phyloP scores from a whole-genome alignment of 2,113 vertebrate species.

The Natator depressus region DNA sequence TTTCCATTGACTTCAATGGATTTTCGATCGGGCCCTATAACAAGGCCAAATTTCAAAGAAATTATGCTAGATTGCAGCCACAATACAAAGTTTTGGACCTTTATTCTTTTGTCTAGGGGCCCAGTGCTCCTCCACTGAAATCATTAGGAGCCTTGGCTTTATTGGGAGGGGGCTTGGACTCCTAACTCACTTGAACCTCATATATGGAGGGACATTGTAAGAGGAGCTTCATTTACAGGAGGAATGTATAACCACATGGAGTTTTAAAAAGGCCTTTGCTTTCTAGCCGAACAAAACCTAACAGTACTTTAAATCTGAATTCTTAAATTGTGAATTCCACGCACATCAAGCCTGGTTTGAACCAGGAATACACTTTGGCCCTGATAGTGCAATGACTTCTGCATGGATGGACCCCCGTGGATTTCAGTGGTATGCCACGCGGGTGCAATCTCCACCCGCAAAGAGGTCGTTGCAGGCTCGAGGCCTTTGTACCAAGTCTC shows the following conservation, averaged over 20 bases:
- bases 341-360: not conserved
- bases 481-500: rapidly evolving
- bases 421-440: not conserved
- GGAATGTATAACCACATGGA: not conserved
- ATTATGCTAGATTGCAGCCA: not conserved
- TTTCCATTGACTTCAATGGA: not conserved
- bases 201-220: not conserved
- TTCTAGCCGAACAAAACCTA: not conserved
- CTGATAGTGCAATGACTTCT: not conserved
- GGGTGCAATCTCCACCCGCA: not conserved
- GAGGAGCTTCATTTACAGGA: not conserved
- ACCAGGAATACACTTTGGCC: not conserved
- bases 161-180: not conserved
- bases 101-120: not conserved
- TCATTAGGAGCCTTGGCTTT: not conserved
- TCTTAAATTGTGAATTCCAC: not conserved
- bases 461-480: not conserved
- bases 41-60: not conserved
- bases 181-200: not conserved
- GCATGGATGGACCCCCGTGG: not conserved
- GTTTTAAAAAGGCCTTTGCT: not conserved
- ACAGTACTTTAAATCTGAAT: not conserved
- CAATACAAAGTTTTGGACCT: not conserved
- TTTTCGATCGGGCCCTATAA: not conserved
- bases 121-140: not conserved